Evolutionary conservation across 1,140 invertebrate species (phyloP).

Genomic region (Heliconius melpomene): DNA sequence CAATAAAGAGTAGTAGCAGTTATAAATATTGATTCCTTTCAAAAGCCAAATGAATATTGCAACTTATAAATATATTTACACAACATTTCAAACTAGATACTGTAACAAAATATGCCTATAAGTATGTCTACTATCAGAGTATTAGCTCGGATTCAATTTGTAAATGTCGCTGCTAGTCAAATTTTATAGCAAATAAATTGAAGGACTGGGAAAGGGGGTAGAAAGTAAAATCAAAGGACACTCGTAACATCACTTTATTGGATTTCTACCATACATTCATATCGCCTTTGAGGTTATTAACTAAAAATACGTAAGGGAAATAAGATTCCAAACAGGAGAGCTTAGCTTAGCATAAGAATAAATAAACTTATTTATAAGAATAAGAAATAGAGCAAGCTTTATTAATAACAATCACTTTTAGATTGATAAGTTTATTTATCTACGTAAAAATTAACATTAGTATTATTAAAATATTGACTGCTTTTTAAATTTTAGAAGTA

Average conservation of each 20-base stretch:
- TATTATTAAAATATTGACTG: too few relatives aligned
- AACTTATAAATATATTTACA: too few relatives aligned
- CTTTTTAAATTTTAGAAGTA: neutral
- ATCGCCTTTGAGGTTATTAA: conserved; percentile 25
- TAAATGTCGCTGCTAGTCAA: too few relatives aligned
- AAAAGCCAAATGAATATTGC: too few relatives aligned
- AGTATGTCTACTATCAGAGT: too few relatives aligned
- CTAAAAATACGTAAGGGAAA: conserved; percentile 18
- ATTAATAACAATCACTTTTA: neutral
- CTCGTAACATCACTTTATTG: conserved; percentile 34
- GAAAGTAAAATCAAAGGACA: conserved; percentile 1
- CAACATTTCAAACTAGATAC: too few relatives aligned
- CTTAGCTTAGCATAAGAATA: conserved; percentile 19
- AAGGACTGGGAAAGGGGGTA: neutral
- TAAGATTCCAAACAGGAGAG: conserved; percentile 23
- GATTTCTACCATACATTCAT: conserved; percentile 22
- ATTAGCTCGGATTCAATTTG: too few relatives aligned
- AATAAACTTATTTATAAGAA: conserved; percentile 2
- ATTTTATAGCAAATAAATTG: too few relatives aligned
- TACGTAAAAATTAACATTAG: too few relatives aligned
- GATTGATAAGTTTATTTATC: neutral
- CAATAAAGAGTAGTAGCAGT: too few relatives aligned
- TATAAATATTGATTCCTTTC: too few relatives aligned
- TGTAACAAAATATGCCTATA: too few relatives aligned
- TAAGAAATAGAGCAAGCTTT: neutral